A percentile compares a stretch with the other conserved stretches of the same genome.
These are phyloP conservation scores for Solea solea DNA, from an alignment of 2,113 vertebrate genomes.

Conservation along the genomic window DNA sequence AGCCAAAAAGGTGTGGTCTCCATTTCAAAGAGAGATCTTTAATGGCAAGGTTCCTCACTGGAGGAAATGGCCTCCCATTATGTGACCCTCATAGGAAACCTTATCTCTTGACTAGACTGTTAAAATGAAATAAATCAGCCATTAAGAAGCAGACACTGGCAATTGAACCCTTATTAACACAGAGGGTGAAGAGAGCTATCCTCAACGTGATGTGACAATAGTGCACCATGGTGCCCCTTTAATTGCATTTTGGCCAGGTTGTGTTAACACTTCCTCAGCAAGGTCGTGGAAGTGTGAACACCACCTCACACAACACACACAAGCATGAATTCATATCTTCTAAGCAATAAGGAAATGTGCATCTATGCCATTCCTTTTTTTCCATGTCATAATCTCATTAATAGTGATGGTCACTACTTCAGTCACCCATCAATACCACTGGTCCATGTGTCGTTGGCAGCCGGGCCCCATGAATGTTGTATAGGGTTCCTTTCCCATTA, in stretches of 20 bases:
- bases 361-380: neutral
- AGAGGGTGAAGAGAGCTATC: slow-evolving; percentile 64
- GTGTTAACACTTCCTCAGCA: slow-evolving; percentile 54
- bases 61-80: slow-evolving; percentile 77
- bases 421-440: slow-evolving; percentile 53
- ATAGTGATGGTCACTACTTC: slow-evolving; percentile 55
- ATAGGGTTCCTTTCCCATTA: slow-evolving; percentile 79
- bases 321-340: no score
- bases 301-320: slow-evolving; percentile 4
- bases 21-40: slow-evolving; percentile 76
- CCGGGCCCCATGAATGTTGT: slow-evolving; percentile 75
- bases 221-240: slow-evolving; percentile 63
- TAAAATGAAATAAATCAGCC: slow-evolving; percentile 87
- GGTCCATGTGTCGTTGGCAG: slow-evolving; percentile 56
- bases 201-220: slow-evolving; percentile 70
- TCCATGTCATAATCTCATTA: slow-evolving; percentile 15
- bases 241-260: slow-evolving; percentile 72
- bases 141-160: slow-evolving; percentile 79
- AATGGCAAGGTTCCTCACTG: slow-evolving; percentile 73
- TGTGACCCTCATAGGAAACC: slow-evolving; percentile 67
- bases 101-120: slow-evolving; percentile 83
- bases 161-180: slow-evolving; percentile 84
- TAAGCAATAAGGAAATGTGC: neutral
- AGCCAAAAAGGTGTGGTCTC: slow-evolving; percentile 60
- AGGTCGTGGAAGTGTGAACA: slow-evolving; percentile 19